Conservation (phyloP, 2,113 vertebrate species). For the Marmota monax region DNA sequence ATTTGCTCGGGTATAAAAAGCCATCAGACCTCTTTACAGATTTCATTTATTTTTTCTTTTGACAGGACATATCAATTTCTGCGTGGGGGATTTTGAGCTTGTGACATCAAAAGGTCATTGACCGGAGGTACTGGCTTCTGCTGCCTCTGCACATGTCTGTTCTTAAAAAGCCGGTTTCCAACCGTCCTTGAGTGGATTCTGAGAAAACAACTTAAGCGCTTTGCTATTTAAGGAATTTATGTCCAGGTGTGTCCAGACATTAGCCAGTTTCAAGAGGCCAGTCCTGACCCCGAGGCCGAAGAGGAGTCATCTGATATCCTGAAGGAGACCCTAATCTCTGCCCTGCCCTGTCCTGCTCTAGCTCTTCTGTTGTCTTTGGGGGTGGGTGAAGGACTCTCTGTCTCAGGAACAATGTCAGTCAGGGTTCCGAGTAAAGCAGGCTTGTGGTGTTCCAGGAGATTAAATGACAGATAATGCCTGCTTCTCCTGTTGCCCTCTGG, state of each 20-base stretch:
- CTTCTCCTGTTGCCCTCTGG: neutral
- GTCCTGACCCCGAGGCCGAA: neutral
- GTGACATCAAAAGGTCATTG: neutral
- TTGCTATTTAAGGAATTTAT: neutral
- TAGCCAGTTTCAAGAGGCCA: neutral
- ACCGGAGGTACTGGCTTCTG: neutral
- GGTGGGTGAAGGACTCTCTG: neutral
- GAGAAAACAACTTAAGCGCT: neutral
- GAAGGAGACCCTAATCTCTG: neutral
- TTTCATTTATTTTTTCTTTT: neutral
- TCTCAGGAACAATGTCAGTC: neutral
- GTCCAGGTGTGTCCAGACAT: neutral
- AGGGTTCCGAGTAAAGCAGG: constrained; percentile 13
- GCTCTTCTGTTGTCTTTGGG: neutral
- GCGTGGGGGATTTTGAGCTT: neutral
- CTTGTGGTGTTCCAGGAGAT: neutral
- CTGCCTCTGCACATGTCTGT: neutral
- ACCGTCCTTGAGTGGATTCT: neutral
- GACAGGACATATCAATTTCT: neutral
- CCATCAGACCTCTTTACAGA: neutral
- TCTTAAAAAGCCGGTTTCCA: neutral
- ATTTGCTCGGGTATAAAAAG: neutral
- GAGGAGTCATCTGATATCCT: neutral
- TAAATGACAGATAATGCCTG: neutral
- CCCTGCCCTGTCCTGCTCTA: neutral